phyloP scores from a whole-genome alignment of 1,140 invertebrate genomes.

The Lasaia peninsularis region DNA sequence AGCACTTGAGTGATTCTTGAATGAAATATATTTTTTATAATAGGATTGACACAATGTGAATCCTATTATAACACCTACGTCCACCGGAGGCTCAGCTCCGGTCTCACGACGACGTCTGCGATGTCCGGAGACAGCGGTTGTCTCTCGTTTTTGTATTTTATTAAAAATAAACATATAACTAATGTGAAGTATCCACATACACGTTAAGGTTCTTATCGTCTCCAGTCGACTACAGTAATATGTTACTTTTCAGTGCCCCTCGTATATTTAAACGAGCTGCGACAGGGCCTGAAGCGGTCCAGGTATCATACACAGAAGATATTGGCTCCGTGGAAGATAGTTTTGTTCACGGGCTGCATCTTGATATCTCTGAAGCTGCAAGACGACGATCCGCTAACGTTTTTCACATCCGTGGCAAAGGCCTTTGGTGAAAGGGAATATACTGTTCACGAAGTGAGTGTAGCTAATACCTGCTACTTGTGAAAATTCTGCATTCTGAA shows the following conservation, averaged over 20 bases:
- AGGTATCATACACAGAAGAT: conserved; percentile 93
- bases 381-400: conserved; percentile 83
- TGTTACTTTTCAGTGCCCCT: conserved; percentile 27
- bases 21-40: too few relatives aligned
- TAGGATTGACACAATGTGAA: too few relatives aligned
- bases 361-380: conserved; percentile 84
- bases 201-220: too few relatives aligned
- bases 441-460: conserved; percentile 82
- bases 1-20: too few relatives aligned
- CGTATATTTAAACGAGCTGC: conserved; percentile 76
- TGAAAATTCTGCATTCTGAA: too few relatives aligned
- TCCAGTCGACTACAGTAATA: neutral
- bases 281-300: conserved; percentile 84
- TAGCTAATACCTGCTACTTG: neutral
- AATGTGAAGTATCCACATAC: too few relatives aligned
- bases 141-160: too few relatives aligned
- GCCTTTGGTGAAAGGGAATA: conserved; percentile 88
- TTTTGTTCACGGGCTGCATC: conserved; percentile 86
- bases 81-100: too few relatives aligned
- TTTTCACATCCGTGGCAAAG: conserved; percentile 83
- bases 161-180: too few relatives aligned
- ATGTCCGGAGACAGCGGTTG: too few relatives aligned
- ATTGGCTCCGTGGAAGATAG: conserved; percentile 91
- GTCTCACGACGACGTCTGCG: too few relatives aligned
- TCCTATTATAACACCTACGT: too few relatives aligned